Conservation (phyloP, 2,797 vertebrate species). For the Alauda arvensis region DNA sequence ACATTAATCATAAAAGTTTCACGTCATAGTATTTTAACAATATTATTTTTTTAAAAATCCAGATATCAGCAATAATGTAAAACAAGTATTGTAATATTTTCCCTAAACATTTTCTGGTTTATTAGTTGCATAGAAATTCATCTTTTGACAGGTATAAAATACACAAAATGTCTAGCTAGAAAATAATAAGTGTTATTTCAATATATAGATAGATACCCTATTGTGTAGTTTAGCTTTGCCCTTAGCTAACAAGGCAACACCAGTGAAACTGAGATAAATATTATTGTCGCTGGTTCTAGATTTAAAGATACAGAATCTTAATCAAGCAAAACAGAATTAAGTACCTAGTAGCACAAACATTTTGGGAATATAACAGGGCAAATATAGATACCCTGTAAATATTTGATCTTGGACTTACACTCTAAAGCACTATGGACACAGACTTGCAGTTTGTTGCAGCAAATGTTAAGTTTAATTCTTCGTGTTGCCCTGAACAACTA, state of each 20-base stretch:
- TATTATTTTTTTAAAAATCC: neutral
- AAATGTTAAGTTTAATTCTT: neutral
- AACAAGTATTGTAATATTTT: neutral
- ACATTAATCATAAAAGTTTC: neutral
- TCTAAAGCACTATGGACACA: neutral
- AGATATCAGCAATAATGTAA: neutral
- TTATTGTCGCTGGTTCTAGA: neutral
- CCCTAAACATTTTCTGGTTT: neutral
- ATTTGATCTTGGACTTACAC: neutral
- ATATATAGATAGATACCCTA: neutral
- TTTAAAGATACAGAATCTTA: neutral
- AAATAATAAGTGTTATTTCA: neutral
- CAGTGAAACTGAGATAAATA: neutral
- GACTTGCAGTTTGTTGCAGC: neutral
- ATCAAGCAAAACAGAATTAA: neutral
- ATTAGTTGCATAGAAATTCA: neutral
- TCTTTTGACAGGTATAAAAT: neutral
- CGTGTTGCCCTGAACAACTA: neutral
- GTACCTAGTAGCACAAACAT: neutral
- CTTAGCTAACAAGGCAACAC: fast-evolving
- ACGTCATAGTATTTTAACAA: neutral
- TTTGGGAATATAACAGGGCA: neutral
- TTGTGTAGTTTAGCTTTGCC: neutral
- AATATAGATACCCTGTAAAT: neutral
- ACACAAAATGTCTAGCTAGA: neutral